phyloP scores from a whole-genome alignment of 2,888 invertebrate species.

The Agrochola circellaris region DNA sequence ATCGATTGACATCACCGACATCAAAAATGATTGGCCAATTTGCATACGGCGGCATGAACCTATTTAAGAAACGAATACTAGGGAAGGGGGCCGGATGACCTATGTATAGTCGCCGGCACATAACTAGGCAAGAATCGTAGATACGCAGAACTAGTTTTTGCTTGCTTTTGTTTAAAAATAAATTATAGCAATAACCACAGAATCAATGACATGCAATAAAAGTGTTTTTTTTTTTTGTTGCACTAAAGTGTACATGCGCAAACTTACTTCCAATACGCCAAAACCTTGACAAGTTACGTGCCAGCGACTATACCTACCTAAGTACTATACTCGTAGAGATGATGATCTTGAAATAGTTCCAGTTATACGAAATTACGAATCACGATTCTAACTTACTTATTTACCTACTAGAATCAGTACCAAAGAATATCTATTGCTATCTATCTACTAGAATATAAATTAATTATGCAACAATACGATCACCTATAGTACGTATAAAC shows the following conservation, averaged over 20 bases:
- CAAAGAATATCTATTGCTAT: not conserved
- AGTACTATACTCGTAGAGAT: too few species aligned
- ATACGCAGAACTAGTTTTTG: too few species aligned
- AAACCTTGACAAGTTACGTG: too few species aligned
- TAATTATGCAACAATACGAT: not conserved
- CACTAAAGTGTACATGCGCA: too few species aligned
- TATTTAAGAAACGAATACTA: constrained; percentile 32
- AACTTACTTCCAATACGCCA: too few species aligned
- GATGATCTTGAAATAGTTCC: not conserved
- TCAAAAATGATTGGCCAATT: constrained; percentile 55
- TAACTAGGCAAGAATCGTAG: too few species aligned
- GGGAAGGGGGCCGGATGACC: not conserved
- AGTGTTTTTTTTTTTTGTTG: too few species aligned
- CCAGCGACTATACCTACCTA: not conserved
- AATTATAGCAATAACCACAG: too few species aligned
- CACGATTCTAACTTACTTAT: not conserved
- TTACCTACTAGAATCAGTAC: not conserved
- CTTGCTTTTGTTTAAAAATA: too few species aligned
- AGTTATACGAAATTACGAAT: not conserved
- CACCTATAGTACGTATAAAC: not conserved
- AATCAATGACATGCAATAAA: too few species aligned
- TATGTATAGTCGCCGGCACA: not conserved
- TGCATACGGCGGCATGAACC: constrained; percentile 31
- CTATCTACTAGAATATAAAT: not conserved
- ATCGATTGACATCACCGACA: constrained; percentile 51